Conservation (phyloP, 2,888 invertebrate genomes). For the Zaprionus bogoriensis region DNA sequence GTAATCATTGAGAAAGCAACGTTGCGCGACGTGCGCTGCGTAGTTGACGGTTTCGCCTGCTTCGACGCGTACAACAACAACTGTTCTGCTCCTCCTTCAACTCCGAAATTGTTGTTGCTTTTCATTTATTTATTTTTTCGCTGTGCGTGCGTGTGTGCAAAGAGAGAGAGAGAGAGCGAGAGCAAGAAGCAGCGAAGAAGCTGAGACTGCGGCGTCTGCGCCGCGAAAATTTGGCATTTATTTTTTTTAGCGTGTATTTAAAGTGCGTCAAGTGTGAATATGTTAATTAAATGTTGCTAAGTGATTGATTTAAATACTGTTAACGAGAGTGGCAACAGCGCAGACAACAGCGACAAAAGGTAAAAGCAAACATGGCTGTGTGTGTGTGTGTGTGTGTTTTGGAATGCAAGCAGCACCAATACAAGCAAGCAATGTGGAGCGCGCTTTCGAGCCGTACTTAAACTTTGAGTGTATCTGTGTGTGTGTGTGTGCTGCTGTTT, state of each 20-base stretch:
- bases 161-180: conserved; percentile 4
- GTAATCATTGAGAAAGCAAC: conserved; percentile 65
- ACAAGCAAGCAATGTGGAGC: conserved; percentile 47
- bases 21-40: conserved; percentile 53
- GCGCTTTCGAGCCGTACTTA: conserved; percentile 53
- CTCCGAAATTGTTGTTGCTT: conserved; percentile 7
- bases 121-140: conserved; percentile 12
- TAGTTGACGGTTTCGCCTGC: conserved; percentile 19
- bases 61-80: conserved; percentile 62
- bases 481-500: conserved; percentile 18
- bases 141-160: conserved; percentile 17
- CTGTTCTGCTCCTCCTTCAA: conserved; percentile 24
- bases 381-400: conserved; percentile 16
- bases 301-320: conserved; percentile 29
- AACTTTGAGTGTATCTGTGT: conserved; percentile 27
- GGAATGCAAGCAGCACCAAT: conserved; percentile 43
- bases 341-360: conserved; percentile 27
- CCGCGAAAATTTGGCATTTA: conserved; percentile 31
- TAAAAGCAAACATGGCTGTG: conserved; percentile 49
- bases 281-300: conserved; percentile 51
- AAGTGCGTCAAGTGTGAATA: conserved; percentile 43
- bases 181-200: conserved; percentile 1
- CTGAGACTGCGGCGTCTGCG: neutral
- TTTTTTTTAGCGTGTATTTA: conserved; percentile 41
- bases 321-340: conserved; percentile 16